These are phyloP conservation scores for Dromaius novaehollandiae DNA, from an alignment of 2,113 vertebrate genomes.

Conservation along the genomic window DNA sequence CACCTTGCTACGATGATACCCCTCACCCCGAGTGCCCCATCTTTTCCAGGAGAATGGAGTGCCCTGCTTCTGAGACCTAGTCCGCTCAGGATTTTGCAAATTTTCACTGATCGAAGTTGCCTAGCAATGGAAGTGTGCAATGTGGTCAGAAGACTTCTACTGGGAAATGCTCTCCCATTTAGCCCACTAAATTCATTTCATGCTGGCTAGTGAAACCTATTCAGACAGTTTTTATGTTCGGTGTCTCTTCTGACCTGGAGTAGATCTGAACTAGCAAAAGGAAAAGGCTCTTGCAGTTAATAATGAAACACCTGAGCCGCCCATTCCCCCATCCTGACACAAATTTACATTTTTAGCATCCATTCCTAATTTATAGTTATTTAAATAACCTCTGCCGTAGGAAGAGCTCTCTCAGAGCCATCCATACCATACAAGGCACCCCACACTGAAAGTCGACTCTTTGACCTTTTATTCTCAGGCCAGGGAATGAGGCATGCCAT, in stretches of 20 bases:
- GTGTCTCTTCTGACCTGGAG: neutral
- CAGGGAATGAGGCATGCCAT: slow-evolving; percentile 20
- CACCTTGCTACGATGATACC: neutral
- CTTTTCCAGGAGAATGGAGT: neutral
- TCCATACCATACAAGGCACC: slow-evolving; percentile 14
- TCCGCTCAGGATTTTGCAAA: neutral
- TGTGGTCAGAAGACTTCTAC: neutral
- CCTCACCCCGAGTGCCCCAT: neutral
- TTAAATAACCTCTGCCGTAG: slow-evolving; percentile 44
- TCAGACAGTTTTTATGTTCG: neutral
- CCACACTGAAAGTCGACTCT: slow-evolving; percentile 1
- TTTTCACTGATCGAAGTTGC: neutral
- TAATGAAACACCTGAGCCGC: slow-evolving; percentile 35
- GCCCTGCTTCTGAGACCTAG: neutral
- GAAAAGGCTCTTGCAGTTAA: neutral
- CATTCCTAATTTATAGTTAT: slow-evolving; percentile 12
- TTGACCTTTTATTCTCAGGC: slow-evolving; percentile 62
- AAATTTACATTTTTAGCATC: slow-evolving; percentile 13
- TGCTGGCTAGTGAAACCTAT: neutral
- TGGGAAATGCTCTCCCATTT: neutral
- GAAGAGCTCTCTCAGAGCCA: slow-evolving; percentile 14
- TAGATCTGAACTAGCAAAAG: slow-evolving; percentile 1
- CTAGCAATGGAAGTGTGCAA: neutral
- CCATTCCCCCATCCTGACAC: neutral
- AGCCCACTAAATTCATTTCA: neutral